Percentiles rank a stretch among this genome's conserved stretches.
phyloP scores from a whole-genome alignment of 2,888 invertebrate species.

The Polyommatus icarus region DNA sequence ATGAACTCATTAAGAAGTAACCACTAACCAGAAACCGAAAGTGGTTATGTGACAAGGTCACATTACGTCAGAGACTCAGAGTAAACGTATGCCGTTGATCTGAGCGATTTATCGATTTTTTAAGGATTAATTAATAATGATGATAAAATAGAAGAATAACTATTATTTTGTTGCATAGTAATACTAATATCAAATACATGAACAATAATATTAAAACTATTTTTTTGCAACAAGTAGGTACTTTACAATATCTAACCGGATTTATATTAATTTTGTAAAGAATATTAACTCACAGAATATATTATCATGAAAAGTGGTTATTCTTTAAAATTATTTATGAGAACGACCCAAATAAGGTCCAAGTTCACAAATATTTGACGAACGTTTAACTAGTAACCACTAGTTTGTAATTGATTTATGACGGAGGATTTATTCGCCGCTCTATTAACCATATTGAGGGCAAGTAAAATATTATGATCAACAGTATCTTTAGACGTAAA shows the following conservation, averaged over 20 bases:
- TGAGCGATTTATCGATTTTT: not conserved
- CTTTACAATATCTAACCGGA: not conserved
- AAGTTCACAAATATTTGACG: not conserved
- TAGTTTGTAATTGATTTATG: too few relatives aligned
- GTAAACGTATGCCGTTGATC: slow-evolving; percentile 4
- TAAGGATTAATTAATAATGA: not conserved
- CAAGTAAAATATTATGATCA: too few relatives aligned
- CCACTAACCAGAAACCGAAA: slow-evolving; percentile 7
- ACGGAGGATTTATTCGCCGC: too few relatives aligned
- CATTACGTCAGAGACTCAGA: not conserved
- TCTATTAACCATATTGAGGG: too few relatives aligned
- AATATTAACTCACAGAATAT: not conserved
- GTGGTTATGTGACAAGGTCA: slow-evolving; percentile 13
- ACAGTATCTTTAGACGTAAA: too few relatives aligned
- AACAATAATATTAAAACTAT: too few relatives aligned
- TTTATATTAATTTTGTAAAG: not conserved
- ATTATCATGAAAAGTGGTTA: not conserved
- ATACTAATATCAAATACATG: too few relatives aligned
- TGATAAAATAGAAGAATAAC: not conserved
- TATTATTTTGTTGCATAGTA: too few relatives aligned
- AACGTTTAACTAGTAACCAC: not conserved
- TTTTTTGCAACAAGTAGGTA: too few relatives aligned
- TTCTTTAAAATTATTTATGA: not conserved
- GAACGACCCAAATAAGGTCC: not conserved
- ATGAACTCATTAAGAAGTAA: not conserved